phyloP scores from a whole-genome alignment of 2,113 vertebrate genomes.

The Oryzias melastigma region DNA sequence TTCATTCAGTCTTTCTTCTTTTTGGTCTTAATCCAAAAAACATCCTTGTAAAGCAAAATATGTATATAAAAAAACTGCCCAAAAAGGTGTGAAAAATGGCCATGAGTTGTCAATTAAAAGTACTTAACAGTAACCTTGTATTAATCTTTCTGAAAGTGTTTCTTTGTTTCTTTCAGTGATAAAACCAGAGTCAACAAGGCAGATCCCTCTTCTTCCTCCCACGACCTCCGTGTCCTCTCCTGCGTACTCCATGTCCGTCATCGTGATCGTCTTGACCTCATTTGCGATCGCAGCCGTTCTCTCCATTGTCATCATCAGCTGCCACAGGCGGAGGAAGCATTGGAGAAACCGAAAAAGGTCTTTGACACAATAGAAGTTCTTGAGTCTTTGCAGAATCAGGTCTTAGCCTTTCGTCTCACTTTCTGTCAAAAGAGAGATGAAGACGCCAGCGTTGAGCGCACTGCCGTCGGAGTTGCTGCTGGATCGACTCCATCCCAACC shows the following conservation, averaged over 20 bases:
- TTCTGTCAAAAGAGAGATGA: constrained; percentile 60
- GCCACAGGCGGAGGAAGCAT: constrained; percentile 81
- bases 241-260: constrained; percentile 89
- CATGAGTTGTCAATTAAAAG: neutral
- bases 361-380: neutral
- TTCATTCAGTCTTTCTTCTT: neutral
- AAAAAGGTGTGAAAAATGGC: too few species aligned
- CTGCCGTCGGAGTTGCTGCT: constrained; percentile 94
- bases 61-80: too few species aligned
- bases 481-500: constrained; percentile 94
- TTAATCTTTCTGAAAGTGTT: neutral
- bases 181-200: constrained; percentile 68
- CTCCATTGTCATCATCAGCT: constrained; percentile 77
- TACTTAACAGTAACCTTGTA: neutral
- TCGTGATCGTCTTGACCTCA: constrained; percentile 84
- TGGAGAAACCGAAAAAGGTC: constrained; percentile 89
- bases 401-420: neutral
- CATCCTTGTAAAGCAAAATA: too few species aligned
- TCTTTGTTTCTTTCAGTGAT: constrained; percentile 62
- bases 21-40: too few species aligned
- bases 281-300: constrained; percentile 81
- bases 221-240: constrained; percentile 76
- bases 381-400: neutral
- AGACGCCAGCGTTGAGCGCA: constrained; percentile 84
- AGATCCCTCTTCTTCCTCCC: constrained; percentile 61